Conservation (phyloP, 2,113 vertebrate genomes). For the Oophaga pumilio region DNA sequence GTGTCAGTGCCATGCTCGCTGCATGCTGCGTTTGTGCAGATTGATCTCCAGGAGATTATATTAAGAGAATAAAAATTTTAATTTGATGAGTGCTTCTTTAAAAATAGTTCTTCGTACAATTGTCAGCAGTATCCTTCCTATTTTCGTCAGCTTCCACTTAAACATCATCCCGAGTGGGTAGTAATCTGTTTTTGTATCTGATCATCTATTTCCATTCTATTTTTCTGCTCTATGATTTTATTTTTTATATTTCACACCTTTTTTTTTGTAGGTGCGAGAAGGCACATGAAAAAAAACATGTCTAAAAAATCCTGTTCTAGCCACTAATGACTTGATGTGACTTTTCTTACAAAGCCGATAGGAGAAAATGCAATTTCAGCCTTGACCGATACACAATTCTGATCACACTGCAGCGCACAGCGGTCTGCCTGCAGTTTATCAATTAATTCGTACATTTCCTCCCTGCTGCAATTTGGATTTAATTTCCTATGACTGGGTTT, state of each 20-base stretch:
- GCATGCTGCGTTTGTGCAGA: no score
- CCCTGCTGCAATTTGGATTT: slow-evolving; percentile 61
- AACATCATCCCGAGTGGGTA: neutral
- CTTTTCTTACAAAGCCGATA: slow-evolving; percentile 21
- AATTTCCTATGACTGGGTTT: slow-evolving; percentile 63
- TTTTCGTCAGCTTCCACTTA: no score
- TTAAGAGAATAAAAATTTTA: no score
- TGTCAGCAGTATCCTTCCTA: no score
- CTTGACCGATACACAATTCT: slow-evolving; percentile 51
- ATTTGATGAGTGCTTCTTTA: no score
- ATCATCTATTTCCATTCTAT: neutral
- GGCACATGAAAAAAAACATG: slow-evolving; percentile 1
- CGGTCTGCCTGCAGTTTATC: slow-evolving; percentile 62
- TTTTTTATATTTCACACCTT: neutral
- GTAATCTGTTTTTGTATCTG: neutral
- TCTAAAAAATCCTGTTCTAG: neutral
- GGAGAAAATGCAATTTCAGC: slow-evolving; percentile 58
- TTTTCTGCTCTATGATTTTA: slow-evolving; percentile 23
- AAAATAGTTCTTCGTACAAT: no score
- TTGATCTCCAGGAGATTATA: no score
- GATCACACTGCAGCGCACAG: slow-evolving; percentile 52
- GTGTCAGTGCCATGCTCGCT: no score
- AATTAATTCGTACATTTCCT: slow-evolving; percentile 61
- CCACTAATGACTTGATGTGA: neutral
- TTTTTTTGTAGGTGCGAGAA: slow-evolving; percentile 25